Conservation (phyloP, 2,797 vertebrate genomes). For the Oreortyx pictus region DNA sequence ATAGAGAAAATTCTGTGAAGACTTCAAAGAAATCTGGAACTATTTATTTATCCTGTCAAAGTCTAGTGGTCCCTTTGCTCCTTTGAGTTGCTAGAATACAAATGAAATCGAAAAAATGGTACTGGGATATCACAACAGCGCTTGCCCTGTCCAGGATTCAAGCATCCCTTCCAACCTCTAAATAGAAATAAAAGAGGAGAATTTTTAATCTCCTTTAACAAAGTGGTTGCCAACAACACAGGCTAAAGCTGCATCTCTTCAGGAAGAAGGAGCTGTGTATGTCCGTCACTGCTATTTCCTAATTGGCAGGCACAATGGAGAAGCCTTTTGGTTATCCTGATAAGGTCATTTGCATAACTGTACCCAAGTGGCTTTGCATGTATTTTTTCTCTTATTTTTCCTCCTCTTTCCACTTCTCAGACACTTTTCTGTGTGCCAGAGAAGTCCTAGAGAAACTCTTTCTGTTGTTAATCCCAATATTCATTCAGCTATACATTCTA, state of each 20-base stretch:
- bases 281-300: not conserved
- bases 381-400: not conserved
- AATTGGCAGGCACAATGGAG: constrained; percentile 20
- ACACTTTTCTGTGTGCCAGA: not conserved
- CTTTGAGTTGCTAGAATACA: not conserved
- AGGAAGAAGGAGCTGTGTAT: constrained; percentile 14
- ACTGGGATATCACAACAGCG: not conserved
- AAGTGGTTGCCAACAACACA: constrained; percentile 10
- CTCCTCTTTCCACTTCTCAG: constrained; percentile 1
- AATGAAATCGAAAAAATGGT: not conserved
- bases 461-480: not conserved
- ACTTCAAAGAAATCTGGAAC: not conserved
- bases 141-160: not conserved
- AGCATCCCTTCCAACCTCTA: constrained; percentile 25
- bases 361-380: constrained; percentile 48
- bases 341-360: constrained; percentile 60
- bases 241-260: constrained; percentile 44
- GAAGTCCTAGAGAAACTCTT: not conserved
- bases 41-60: not conserved
- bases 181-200: constrained; percentile 31
- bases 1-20: not conserved
- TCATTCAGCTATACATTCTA: not conserved
- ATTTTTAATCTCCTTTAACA: constrained; percentile 50
- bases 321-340: constrained; percentile 55
- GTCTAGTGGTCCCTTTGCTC: not conserved